phyloP scores from a whole-genome alignment of 1,140 invertebrate species.

The Lasioglossum baleicum region DNA sequence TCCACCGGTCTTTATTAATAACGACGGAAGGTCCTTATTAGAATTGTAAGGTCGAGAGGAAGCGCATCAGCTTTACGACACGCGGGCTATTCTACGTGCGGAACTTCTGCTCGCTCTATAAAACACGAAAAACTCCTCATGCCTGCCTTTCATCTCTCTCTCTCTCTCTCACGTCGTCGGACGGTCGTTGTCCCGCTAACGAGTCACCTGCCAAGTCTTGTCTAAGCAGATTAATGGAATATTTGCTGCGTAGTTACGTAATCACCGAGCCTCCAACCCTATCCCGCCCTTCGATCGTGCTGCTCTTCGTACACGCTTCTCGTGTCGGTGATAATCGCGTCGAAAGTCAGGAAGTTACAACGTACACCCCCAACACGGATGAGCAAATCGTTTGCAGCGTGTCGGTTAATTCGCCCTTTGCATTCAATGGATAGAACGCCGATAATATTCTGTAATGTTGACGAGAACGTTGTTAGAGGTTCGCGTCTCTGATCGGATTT shows the following conservation, averaged over 20 bases:
- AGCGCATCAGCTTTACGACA: not conserved
- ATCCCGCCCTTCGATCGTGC: conserved; percentile 31
- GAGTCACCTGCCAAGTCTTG: conserved; percentile 57
- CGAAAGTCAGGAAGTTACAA: conserved; percentile 21
- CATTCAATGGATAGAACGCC: not conserved
- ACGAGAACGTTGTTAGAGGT: not conserved
- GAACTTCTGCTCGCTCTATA: conserved; percentile 31
- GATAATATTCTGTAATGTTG: conserved; percentile 10
- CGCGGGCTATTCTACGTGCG: not conserved
- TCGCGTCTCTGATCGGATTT: too few relatives aligned
- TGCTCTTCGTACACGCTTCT: conserved; percentile 28
- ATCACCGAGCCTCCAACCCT: conserved; percentile 44
- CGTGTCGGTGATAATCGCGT: conserved; percentile 51
- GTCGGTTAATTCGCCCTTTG: not conserved
- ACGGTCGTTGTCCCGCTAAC: conserved; percentile 46
- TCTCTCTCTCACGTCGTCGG: conserved; percentile 39
- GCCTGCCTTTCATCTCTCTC: not conserved
- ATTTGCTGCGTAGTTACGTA: conserved; percentile 61
- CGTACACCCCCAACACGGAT: too few relatives aligned
- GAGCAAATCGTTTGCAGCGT: not conserved
- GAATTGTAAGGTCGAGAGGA: not conserved
- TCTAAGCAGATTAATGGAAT: conserved; percentile 68
- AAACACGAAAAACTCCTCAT: conserved; percentile 30
- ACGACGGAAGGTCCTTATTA: not conserved
- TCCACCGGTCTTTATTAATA: not conserved